Base-by-base conservation (phyloP, 2,888 invertebrate genomes). In the Myopa testacea region DNA sequence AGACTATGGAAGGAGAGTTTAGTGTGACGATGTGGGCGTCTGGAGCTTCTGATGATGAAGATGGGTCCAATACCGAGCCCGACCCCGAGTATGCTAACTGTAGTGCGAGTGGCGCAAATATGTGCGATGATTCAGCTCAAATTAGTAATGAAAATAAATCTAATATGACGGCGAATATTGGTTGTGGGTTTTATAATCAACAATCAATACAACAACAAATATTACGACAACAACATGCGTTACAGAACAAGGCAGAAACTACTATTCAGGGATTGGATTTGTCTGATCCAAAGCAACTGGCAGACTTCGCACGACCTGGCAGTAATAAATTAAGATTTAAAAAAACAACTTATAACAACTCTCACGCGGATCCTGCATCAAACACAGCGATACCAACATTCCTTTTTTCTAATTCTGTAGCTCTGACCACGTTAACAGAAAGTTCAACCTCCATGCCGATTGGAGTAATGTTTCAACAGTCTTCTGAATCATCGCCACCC, bases 1-100 rank as follows among this genome's bases (percentile, higher is more conserved):
- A 98, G 90, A 98, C 98, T 37, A 94, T 98, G 92, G 98, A 98
- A 90, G 98, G 98, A 55, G 98, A 98, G 91, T 98, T 98, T 91
- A 96, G 95, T 63, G 97, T 97, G 81, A 98, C 98, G 81, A 98
- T 98, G 98, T 98, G 98, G 98, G 97, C 98, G 63, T 96, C 97
- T 0, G 98, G 96, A 0, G 91, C 91, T 55, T 93, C 93, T 14
- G 96, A 96, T 85, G 96, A 97, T 86, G 95, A 96, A 91, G 96
- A 96, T 84, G 95, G 95, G 16, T 95, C 95, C 0, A 97, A 97
- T 88, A 96, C 97, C 1, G 96, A 96, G 85, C 95, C 94, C 4
- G 97, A 97, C 89, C 95, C 96, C 0, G 97, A 97, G 88, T 97
- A 95, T 89, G 96, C 96, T 75, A 82, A 84, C 74, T 84, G 83